These are phyloP conservation scores for Epicampocera succincta DNA, from an alignment of 2,888 invertebrate species.

Conservation along the genomic window DNA sequence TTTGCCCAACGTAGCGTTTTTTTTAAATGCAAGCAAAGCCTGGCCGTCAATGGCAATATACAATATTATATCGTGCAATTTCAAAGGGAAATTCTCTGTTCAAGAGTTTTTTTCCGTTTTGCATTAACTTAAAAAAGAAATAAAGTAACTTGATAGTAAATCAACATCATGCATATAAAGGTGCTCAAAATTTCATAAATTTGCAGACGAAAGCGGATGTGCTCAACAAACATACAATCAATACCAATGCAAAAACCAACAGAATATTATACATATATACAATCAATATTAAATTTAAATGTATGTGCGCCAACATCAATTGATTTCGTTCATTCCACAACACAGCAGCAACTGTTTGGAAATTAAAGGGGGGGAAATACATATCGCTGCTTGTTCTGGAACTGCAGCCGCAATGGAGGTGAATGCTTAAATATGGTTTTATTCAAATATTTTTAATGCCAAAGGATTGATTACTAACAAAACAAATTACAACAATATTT, in stretches of 20 bases:
- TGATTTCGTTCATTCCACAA: slow-evolving; percentile 41
- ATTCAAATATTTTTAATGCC: not conserved
- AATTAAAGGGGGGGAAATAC: slow-evolving; percentile 21
- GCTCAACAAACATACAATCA: slow-evolving; percentile 47
- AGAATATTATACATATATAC: slow-evolving; percentile 25
- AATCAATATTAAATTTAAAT: slow-evolving; percentile 23
- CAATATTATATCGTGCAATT: too few species aligned
- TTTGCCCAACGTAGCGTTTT: too few species aligned
- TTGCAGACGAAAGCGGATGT: slow-evolving; percentile 58
- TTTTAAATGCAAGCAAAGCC: too few species aligned
- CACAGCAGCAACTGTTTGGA: slow-evolving; percentile 60
- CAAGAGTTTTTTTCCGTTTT: not conserved
- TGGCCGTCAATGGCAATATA: too few species aligned
- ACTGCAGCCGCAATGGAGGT: slow-evolving; percentile 53
- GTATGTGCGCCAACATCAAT: slow-evolving; percentile 26
- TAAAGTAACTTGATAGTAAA: not conserved
- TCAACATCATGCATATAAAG: slow-evolving; percentile 62
- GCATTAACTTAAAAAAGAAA: slow-evolving; percentile 1
- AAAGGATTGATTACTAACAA: slow-evolving; percentile 11
- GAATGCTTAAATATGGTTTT: slow-evolving; percentile 14
- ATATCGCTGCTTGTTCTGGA: not conserved
- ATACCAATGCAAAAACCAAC: slow-evolving; percentile 42
- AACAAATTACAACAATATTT: slow-evolving; percentile 35
- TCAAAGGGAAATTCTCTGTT: too few species aligned
- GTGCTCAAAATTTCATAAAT: slow-evolving; percentile 47